These are phyloP conservation scores for Caerostris extrusa DNA, from an alignment of 1,140 invertebrate genomes.

Conservation along the genomic window DNA sequence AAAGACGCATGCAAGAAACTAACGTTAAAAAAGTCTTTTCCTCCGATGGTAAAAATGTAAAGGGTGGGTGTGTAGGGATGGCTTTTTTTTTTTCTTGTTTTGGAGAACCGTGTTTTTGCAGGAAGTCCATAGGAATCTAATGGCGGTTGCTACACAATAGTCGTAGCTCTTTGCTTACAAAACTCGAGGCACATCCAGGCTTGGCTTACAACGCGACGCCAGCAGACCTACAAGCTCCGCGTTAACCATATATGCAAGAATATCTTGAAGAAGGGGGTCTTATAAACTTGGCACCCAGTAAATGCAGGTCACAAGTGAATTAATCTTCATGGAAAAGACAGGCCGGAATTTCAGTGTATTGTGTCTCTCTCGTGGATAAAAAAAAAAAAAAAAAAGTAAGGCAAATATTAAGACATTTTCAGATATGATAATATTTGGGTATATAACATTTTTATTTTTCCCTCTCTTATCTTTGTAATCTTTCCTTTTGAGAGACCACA, in stretches of 20 bases:
- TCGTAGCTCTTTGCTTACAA: conserved; percentile 72
- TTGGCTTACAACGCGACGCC: conserved; percentile 36
- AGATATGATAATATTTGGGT: conserved; percentile 60
- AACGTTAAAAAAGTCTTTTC: conserved; percentile 68
- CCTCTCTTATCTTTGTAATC: not conserved
- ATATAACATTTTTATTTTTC: not conserved
- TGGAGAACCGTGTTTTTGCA: conserved; percentile 59
- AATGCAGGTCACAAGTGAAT: conserved; percentile 72
- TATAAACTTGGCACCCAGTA: conserved; percentile 66
- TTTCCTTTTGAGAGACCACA: not conserved
- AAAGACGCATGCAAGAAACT: conserved; percentile 67
- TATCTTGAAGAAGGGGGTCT: conserved; percentile 43
- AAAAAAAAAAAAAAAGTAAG: conserved; percentile 4
- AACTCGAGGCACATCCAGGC: conserved; percentile 50
- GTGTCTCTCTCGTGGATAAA: not conserved
- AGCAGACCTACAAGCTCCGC: conserved; percentile 45
- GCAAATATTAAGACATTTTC: conserved; percentile 28
- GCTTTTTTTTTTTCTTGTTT: not conserved
- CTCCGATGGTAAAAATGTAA: conserved; percentile 15
- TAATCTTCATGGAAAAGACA: not conserved
- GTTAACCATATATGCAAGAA: conserved; percentile 53
- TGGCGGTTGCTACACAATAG: conserved; percentile 74
- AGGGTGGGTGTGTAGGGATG: not conserved
- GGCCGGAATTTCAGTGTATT: conserved; percentile 25
- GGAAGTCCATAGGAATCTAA: conserved; percentile 77